These are phyloP conservation scores for Megaleporinus macrocephalus DNA, from an alignment of 2,113 vertebrate genomes.

Conservation along the genomic window DNA sequence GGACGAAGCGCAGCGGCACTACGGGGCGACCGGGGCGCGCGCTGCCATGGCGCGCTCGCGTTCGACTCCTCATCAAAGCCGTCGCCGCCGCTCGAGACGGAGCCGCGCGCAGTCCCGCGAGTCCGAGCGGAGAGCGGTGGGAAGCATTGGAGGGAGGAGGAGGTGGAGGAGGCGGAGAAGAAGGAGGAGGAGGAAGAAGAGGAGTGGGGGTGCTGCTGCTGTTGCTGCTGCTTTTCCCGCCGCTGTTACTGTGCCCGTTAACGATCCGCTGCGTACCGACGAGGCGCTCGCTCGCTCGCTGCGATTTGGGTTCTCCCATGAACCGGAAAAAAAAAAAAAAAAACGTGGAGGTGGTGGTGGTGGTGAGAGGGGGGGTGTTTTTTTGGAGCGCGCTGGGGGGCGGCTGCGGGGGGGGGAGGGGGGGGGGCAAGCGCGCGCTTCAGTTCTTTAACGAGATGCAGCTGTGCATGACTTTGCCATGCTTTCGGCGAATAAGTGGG, in stretches of 20 bases:
- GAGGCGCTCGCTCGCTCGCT: neutral
- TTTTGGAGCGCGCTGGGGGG: too few species aligned
- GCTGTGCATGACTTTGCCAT: neutral
- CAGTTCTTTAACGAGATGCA: neutral
- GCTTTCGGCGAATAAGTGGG: too few species aligned
- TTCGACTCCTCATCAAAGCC: slow-evolving; percentile 24
- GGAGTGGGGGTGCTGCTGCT: slow-evolving; percentile 9
- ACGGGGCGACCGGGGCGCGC: slow-evolving; percentile 70
- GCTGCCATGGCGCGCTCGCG: slow-evolving; percentile 71
- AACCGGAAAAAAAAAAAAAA: neutral
- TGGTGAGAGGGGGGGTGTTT: neutral
- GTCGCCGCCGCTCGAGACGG: neutral
- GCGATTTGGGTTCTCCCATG: neutral
- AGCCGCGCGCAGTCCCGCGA: slow-evolving; percentile 4
- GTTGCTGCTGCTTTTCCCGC: neutral
- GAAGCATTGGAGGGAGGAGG: neutral
- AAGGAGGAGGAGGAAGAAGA: neutral
- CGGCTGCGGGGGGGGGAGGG: neutral
- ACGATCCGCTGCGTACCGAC: neutral
- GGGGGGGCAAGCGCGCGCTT: neutral
- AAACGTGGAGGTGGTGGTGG: neutral
- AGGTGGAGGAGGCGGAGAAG: slow-evolving; percentile 1
- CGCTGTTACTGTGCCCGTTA: neutral
- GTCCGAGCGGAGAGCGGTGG: neutral
- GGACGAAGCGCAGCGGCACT: slow-evolving; percentile 72